A percentile compares a stretch with the other conserved stretches of the same genome.
Conservation (phyloP, 2,797 vertebrate species). For the Myotis myotis region DNA sequence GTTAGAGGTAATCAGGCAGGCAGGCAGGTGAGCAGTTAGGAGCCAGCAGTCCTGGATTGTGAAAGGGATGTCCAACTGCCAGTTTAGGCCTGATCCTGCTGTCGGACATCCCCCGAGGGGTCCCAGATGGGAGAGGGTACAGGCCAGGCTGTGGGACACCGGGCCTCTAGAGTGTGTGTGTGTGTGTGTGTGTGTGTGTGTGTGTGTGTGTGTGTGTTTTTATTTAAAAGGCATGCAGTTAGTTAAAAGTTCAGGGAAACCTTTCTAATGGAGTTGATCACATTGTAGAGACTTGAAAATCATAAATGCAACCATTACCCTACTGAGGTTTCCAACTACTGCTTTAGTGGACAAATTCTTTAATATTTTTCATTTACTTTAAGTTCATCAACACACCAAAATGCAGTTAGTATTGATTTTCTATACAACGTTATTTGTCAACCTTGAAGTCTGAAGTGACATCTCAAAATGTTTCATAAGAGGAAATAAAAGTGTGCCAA, state of each 20-base stretch:
- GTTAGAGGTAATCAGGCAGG: no score
- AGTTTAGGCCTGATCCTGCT: no score
- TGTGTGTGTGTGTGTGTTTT: no score
- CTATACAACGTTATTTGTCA: constrained; percentile 1
- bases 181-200: no score
- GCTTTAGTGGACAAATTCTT: not conserved
- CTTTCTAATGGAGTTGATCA: not conserved
- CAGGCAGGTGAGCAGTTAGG: no score
- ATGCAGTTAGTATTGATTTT: constrained; percentile 37
- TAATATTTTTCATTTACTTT: constrained; percentile 16
- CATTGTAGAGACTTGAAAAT: not conserved
- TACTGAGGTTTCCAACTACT: not conserved
- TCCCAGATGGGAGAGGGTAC: no score
- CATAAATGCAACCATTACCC: not conserved
- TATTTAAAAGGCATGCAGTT: not conserved
- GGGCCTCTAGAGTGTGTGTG: no score
- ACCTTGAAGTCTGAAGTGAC: constrained; percentile 17
- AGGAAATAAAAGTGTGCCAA: not conserved
- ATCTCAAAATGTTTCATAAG: constrained; percentile 28
- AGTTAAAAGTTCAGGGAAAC: not conserved
- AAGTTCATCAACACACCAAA: not conserved
- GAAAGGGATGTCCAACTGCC: no score
- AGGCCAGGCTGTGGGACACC: no score
- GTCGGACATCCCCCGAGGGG: no score
- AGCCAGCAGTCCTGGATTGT: no score